Percentiles rank a stretch among this genome's conserved stretches.
Conservation (phyloP, 2,113 vertebrate species). For the Gavialis gangeticus region DNA sequence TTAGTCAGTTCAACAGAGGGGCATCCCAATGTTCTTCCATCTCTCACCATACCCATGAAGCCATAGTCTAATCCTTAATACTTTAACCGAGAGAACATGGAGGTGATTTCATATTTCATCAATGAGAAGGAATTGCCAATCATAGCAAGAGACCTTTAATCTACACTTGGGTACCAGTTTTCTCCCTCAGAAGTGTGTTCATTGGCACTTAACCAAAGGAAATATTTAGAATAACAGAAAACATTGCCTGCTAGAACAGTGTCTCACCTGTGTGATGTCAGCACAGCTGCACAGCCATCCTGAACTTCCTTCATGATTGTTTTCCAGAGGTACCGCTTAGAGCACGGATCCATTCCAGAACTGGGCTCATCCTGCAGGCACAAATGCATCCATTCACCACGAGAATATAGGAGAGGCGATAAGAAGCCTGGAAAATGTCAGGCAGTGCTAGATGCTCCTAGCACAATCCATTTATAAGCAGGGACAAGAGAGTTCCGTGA, state of each 20-base stretch:
- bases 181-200: neutral
- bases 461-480: neutral
- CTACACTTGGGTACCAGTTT: neutral
- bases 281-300: conserved; percentile 75
- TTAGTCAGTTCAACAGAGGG: neutral
- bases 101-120: rapidly evolving
- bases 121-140: neutral
- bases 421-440: neutral
- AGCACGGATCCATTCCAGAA: conserved; percentile 83
- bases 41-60: neutral
- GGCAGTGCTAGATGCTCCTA: neutral
- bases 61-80: neutral
- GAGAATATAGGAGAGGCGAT: too few species aligned
- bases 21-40: neutral
- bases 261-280: conserved; percentile 81
- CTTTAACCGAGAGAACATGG: neutral
- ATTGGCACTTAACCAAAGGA: neutral
- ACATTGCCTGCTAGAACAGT: neutral
- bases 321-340: conserved; percentile 79
- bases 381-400: neutral
- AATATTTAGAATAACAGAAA: neutral
- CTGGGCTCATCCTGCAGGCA: conserved; percentile 80
- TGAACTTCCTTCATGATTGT: conserved; percentile 68
- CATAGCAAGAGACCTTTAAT: neutral
- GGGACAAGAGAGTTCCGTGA: neutral